phyloP scores from a whole-genome alignment of 1,140 invertebrate genomes.

The Ruditapes philippinarum region DNA sequence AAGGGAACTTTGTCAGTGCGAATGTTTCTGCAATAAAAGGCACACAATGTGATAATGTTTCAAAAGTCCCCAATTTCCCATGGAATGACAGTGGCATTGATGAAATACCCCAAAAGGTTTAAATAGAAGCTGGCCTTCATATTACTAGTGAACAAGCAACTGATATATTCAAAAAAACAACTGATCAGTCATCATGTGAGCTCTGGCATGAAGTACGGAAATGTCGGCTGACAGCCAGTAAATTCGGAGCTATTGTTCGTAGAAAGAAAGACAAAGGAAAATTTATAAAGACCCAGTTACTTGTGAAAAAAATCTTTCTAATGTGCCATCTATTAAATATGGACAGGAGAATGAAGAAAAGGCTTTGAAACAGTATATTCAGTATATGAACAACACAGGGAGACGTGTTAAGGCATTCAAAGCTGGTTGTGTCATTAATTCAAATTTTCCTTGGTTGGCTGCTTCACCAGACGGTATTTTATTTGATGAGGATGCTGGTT shows the following conservation, averaged over 20 bases:
- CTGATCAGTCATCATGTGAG: no score
- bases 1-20: no score
- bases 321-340: not conserved
- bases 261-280: constrained; percentile 29
- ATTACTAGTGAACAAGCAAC: not conserved
- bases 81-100: not conserved
- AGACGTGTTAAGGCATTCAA: not conserved
- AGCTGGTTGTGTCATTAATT: not conserved
- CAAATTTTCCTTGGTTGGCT: constrained; percentile 21
- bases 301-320: not conserved
- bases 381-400: constrained; percentile 3
- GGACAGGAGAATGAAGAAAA: constrained; percentile 19
- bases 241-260: not conserved
- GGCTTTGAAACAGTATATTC: not conserved
- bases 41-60: no score
- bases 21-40: no score
- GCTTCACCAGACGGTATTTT: constrained; percentile 11
- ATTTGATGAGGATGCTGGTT: not conserved
- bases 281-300: not conserved
- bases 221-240: not conserved
- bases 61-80: not conserved
- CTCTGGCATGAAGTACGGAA: not conserved
- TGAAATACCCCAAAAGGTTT: not conserved
- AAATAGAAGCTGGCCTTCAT: not conserved
- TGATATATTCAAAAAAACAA: not conserved